Base-by-base conservation (phyloP, 2,113 vertebrate species). In the Porphyrio hochstetteri region DNA sequence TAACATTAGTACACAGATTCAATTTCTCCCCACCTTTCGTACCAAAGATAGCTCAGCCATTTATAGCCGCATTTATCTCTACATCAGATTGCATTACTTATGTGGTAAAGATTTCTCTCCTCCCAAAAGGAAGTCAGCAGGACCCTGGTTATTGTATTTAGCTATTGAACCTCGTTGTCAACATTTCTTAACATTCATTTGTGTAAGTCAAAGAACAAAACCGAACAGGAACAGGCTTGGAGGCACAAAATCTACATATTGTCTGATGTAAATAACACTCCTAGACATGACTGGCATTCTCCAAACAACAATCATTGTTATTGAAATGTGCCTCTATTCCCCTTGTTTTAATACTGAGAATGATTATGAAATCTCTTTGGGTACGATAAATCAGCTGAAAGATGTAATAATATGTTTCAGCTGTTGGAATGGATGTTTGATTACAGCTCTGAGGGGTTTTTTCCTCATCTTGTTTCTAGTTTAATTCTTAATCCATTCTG, bases 291-390 rank as follows among this genome's bases (percentile, higher is more conserved):
- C 59, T 97, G 96, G 97, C 97, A 98, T 98, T 98, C 97, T 98
- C 98, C 97, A 97, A 97, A 98, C 97, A 98, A 97, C 97, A 98
- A 98, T 98, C 98, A 98, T 97, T 98, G 98, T 98, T 98, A 98
- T 98, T 99, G 98, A 99, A 98, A 98, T 98, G 97, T 97, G 96
- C 97, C 98, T 98, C 97, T 98, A 98, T 98, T 98, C 98, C 97
- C 97, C 96, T 97, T 97, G 97, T 97, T 98, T 98, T 97, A 98
- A 97, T 97, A 97, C 96, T 91, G 93, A 98, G 96, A 97, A 97
- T 97, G 97, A 98, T 98, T 98, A 98, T 96, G 95, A 98, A 98
- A 97, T 97, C 97, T 97, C 97, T 83, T 94, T 96, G 97, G 97
- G 97, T 97, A 96, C 94, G 69, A 97, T 94, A 97, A 98, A 98